These are phyloP conservation scores for Brachionus rubens DNA, from an alignment of 1,140 invertebrate species.

Conservation along the genomic window DNA sequence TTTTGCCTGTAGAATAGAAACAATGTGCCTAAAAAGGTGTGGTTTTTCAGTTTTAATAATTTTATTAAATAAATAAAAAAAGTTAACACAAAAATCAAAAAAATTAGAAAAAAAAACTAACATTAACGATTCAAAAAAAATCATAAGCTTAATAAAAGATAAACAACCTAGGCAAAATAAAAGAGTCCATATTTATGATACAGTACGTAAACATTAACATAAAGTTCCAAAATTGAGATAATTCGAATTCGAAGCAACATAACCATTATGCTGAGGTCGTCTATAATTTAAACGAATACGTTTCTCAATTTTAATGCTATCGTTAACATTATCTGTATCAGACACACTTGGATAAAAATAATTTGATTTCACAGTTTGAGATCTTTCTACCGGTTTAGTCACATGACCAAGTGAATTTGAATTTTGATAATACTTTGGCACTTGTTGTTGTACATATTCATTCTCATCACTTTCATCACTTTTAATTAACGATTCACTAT, in stretches of 20 bases:
- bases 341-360: not conserved
- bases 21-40: too few species aligned
- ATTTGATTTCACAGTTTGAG: not conserved
- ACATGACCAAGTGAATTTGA: not conserved
- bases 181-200: not conserved
- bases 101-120: not conserved
- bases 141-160: not conserved
- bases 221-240: conserved; percentile 34
- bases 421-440: too few species aligned
- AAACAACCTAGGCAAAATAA: too few species aligned
- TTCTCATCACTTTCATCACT: not conserved
- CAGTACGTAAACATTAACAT: not conserved
- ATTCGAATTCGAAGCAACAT: not conserved
- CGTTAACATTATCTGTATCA: not conserved
- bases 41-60: too few species aligned
- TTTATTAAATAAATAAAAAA: not conserved
- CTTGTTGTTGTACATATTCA: too few species aligned
- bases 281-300: conserved; percentile 10
- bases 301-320: conserved; percentile 35
- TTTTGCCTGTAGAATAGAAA: too few species aligned
- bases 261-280: conserved; percentile 12
- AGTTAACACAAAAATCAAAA: not conserved
- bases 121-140: not conserved
- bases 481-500: not conserved
- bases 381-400: too few species aligned